These are phyloP conservation scores for Henicopernis longicauda DNA, from an alignment of 2,113 vertebrate species.

Conservation along the genomic window DNA sequence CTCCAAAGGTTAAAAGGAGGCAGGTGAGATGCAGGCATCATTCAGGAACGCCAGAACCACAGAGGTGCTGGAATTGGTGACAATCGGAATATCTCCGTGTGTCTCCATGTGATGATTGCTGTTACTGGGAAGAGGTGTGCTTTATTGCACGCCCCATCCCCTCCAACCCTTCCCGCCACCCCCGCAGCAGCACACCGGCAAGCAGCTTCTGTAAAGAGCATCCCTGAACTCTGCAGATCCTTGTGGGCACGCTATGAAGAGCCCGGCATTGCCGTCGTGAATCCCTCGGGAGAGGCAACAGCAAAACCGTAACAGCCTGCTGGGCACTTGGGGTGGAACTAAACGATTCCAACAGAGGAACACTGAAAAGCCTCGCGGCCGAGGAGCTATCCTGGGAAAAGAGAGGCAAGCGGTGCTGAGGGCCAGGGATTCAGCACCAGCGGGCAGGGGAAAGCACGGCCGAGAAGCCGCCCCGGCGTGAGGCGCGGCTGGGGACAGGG, in stretches of 20 bases:
- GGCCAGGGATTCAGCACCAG: neutral
- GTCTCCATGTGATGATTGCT: neutral
- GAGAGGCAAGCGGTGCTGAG: neutral
- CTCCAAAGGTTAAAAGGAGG: neutral
- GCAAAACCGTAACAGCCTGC: neutral
- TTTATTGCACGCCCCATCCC: neutral
- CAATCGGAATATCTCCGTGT: neutral
- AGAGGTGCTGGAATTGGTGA: neutral
- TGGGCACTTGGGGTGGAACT: neutral
- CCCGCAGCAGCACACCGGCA: neutral
- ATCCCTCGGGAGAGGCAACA: neutral
- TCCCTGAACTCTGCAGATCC: no score
- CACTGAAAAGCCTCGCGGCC: neutral
- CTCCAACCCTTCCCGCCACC: neutral
- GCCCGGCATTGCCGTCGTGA: neutral
- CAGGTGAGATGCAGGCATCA: neutral
- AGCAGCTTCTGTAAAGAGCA: neutral
- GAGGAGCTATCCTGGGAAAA: neutral
- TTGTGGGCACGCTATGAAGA: fast-evolving
- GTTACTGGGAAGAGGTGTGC: neutral
- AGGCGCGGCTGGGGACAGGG: neutral
- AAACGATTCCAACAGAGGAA: neutral
- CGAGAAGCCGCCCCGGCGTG: neutral
- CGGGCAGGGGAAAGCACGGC: neutral
- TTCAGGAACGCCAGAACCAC: neutral